A percentile compares a stretch with the other conserved stretches of the same genome.
These are phyloP conservation scores for Nudaria mundana DNA, from an alignment of 2,888 invertebrate genomes.

Conservation along the genomic window DNA sequence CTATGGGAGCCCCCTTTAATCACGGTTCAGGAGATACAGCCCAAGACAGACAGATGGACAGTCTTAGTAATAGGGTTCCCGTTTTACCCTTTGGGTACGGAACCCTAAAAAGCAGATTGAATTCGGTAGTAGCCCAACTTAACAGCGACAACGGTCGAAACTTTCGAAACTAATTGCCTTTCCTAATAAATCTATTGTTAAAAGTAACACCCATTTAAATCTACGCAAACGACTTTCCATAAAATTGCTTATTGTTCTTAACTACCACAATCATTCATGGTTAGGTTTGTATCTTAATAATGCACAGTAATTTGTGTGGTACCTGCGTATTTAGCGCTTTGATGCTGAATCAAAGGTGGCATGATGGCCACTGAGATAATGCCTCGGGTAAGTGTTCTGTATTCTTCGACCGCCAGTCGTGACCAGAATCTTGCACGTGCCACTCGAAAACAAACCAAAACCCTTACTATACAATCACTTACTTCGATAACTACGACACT, in stretches of 20 bases:
- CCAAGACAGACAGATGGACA: no score
- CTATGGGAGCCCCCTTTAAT: no score
- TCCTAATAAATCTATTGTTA: background rate
- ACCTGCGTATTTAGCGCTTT: conserved; percentile 22
- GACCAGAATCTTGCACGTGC: conserved; percentile 51
- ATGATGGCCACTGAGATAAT: conserved; percentile 28
- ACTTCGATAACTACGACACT: conserved; percentile 18
- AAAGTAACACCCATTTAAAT: background rate
- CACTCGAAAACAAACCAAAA: conserved; percentile 48
- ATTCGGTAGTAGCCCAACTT: no score
- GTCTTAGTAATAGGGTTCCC: no score
- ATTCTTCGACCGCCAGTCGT: conserved; percentile 45
- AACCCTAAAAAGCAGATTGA: no score
- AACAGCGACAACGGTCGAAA: no score
- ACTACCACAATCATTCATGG: conserved; percentile 8
- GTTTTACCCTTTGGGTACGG: no score
- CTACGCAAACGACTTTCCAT: conserved; percentile 4
- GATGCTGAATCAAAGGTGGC: conserved; percentile 26
- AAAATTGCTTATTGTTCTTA: conserved; percentile 10
- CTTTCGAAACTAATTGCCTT: background rate
- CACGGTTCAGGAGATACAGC: no score
- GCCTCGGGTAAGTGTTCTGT: conserved; percentile 27
- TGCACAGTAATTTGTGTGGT: conserved; percentile 26
- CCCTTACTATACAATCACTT: conserved; percentile 28
- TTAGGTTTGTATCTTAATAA: conserved; percentile 19